Evolutionary conservation across 2,888 invertebrate genomes (phyloP), one percentile per base, ranked within the genome.

Genomic region (Epistrophella euchroma): DNA sequence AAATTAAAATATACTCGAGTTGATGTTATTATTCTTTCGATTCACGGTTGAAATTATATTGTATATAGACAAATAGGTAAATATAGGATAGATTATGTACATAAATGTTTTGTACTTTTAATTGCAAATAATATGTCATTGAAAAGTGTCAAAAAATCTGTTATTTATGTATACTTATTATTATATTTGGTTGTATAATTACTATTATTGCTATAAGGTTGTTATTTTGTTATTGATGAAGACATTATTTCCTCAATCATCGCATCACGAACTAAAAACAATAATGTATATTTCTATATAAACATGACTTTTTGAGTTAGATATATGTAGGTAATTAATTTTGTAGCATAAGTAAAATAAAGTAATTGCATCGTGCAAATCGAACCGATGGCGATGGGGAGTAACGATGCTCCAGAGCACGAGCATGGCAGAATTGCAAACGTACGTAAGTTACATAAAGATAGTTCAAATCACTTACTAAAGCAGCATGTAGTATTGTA

Each of bases 101-200:
- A 35, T 56, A 17, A 56, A 56, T 56, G 56, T 35, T 35, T 56
- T 56, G 17, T 22, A 25, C 5, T 32, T 17, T 56, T 32, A 32
- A 17, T 56, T 56, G 17, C 56, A 19, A 32, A 56, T 11, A 32
- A 56, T 11, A 56, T 56, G 56, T 56, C 35, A 56, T 56, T 56
- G 32, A 19, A 11, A 32, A 56, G 17, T 56, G 17, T 56, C 32
- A 56, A 56, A 17, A 56, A 17, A 28, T 28, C 7, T 56, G 55
- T 17, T 32, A 17, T 56, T n/a, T 56, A 32, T 56, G n/a, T 19
- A n/a, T 55, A 28, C 50, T 13, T 15, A 11, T 47, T 22, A 19
- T 50, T 50, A 15, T 2, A 22, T 15, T 60, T n/a, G 37, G 32
- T 55, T 55, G n/a, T 15, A 28, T 55, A 19, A 13, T 37, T 1